These are phyloP conservation scores for Atlantisia rogersi DNA, from an alignment of 2,113 vertebrate genomes.

Conservation along the genomic window DNA sequence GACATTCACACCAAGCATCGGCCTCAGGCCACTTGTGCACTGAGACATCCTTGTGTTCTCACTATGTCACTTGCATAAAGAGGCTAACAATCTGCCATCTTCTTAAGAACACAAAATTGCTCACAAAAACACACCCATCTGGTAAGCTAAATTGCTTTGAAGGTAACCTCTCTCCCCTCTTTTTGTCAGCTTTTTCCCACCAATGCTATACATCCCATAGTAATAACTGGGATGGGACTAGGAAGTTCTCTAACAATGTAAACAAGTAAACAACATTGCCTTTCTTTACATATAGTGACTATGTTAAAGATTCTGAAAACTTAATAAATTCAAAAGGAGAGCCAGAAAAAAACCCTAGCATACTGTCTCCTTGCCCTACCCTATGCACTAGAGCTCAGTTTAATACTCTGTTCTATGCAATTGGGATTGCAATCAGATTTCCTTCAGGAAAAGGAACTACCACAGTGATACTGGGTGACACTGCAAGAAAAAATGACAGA, in stretches of 20 bases:
- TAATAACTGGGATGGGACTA: neutral
- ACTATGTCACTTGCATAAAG: neutral
- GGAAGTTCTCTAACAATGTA: neutral
- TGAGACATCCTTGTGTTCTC: neutral
- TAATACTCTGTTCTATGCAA: neutral
- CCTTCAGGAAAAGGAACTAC: neutral
- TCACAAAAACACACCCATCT: neutral
- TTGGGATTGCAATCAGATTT: neutral
- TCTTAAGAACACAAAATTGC: neutral
- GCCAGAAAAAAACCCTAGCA: neutral
- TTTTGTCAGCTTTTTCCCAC: neutral
- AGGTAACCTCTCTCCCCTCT: neutral
- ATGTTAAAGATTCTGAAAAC: neutral
- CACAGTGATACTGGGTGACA: neutral
- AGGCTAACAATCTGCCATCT: neutral
- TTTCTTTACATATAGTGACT: neutral
- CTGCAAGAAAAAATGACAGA: neutral
- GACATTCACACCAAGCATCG: neutral
- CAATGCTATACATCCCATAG: neutral
- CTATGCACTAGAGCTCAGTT: neutral
- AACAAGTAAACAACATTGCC: neutral
- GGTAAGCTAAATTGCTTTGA: neutral
- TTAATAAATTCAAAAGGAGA: neutral
- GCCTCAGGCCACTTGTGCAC: neutral
- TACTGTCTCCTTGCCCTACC: neutral